Base-by-base conservation (phyloP, 2,888 invertebrate genomes). In the Pasiphila rectangulata region DNA sequence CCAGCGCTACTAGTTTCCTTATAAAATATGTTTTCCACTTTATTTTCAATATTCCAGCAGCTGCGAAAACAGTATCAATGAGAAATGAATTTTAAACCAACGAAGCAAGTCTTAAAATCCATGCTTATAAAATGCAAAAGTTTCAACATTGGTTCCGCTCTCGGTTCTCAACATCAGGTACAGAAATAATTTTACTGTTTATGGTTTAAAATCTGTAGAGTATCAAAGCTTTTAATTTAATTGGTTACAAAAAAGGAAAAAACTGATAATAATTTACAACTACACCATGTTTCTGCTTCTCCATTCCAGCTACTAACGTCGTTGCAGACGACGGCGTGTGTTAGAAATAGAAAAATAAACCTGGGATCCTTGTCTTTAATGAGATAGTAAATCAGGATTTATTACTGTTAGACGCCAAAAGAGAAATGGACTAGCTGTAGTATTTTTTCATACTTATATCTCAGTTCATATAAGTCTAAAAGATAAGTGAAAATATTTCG, bases 241-340 rank as follows among this genome's bases (percentile, higher is more conserved):
- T 50, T 27, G 46, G 24, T 35, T 46, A 52, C 43, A 46, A 19
- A 54, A 50, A 32, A 36, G 37, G 38, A 45, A 46, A 47, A 58
- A 47, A 51, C 47, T 36, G 43, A 36, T 40, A 49, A 45, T 27
- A 51, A 53, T 47, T 58, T 45, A 51, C 42, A 40, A 36, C 34
- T 43, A 40, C 48, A 47, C 41, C 40, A 41, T 46, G 49, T 44
- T 48, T 46, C n/a, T 41, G 45, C 46, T 46, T 48, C 27, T 44
- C 46, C 35, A 39, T 45, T 46, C 38, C 48, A 46, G 39, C 39
- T 61, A 67, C 61, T 54, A 53, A 49, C 43, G 46, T 43, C 59
- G 36, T 58, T 51, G 50, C 45, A 29, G 21, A 16, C n/a, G 32
- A 37, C 38, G 38, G 50, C 34, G 12, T 27, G 35, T 39, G 24